Evolutionary conservation across 2,113 vertebrate genomes (phyloP).

Genomic region (Caloenas nicobarica): DNA sequence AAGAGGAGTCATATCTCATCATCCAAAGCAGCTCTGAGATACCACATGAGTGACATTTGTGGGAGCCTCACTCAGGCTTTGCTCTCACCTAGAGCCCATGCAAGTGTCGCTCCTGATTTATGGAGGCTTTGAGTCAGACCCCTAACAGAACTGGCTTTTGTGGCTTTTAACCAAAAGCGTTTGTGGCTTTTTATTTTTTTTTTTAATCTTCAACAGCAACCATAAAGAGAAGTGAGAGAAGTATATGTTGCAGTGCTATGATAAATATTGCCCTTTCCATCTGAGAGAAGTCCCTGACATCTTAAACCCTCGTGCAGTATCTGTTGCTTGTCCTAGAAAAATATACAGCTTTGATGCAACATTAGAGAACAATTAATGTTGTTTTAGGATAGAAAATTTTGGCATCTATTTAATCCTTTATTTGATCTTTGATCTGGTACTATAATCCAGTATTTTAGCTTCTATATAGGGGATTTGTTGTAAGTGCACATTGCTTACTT

Average conservation of each 20-base stretch:
- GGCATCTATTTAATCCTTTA: not conserved
- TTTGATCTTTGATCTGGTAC: not conserved
- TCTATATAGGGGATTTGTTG: not conserved
- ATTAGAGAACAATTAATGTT: not conserved
- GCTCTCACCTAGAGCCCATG: not conserved
- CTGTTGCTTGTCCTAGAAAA: not conserved
- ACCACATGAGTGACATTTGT: too few relatives aligned
- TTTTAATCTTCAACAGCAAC: not conserved
- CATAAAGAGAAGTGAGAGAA: not conserved
- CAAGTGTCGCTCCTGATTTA: not conserved
- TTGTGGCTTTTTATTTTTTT: not conserved
- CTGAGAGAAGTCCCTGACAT: accelerated
- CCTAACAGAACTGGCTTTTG: not conserved
- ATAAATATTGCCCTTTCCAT: not conserved
- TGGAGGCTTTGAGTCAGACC: not conserved
- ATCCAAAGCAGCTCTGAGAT: not conserved
- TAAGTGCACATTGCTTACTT: not conserved
- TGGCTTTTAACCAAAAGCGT: not conserved
- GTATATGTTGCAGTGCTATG: not conserved
- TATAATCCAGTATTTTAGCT: not conserved
- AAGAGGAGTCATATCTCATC: not conserved
- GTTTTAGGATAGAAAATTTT: not conserved
- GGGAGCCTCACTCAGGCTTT: not conserved
- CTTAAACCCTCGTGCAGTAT: not conserved
- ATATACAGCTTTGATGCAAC: not conserved